These are phyloP conservation scores for Drosophila parabipectinata DNA, from an alignment of 1,140 invertebrate species.

Conservation along the genomic window DNA sequence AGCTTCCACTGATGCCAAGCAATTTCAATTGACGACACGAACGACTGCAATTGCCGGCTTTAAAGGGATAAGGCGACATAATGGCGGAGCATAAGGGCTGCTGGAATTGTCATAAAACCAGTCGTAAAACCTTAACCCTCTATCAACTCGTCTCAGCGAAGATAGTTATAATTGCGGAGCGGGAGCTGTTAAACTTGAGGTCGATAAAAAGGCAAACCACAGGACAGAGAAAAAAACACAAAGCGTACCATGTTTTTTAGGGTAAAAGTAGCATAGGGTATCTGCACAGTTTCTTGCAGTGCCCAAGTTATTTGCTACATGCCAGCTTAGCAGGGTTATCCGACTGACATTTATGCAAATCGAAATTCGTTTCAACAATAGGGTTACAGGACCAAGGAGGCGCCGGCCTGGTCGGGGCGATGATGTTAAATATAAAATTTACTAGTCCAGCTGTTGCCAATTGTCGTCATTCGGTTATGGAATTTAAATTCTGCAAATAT, in stretches of 20 bases:
- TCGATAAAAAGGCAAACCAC: constrained; percentile 33
- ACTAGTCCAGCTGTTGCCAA: constrained; percentile 51
- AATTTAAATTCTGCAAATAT: constrained; percentile 67
- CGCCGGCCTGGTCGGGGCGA: neutral
- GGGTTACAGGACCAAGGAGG: constrained; percentile 21
- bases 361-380: constrained; percentile 55
- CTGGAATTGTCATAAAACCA: constrained; percentile 42
- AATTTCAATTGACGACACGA: constrained; percentile 77
- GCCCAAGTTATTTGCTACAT: neutral
- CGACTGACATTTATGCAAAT: constrained; percentile 66
- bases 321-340: constrained; percentile 19
- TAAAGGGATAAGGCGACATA: constrained; percentile 52
- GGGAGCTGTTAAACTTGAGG: constrained; percentile 35
- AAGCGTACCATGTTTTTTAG: neutral
- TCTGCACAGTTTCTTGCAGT: neutral
- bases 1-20: constrained; percentile 73
- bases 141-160: constrained; percentile 1
- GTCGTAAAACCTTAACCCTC: constrained; percentile 28
- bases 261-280: neutral
- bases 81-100: constrained; percentile 38
- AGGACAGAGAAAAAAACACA: neutral
- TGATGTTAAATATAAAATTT: constrained; percentile 50
- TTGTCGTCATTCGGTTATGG: constrained; percentile 51
- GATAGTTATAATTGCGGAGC: constrained; percentile 49
- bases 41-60: constrained; percentile 70